These are phyloP conservation scores for Synanceia verrucosa DNA, from an alignment of 2,797 vertebrate species.

Conservation along the genomic window DNA sequence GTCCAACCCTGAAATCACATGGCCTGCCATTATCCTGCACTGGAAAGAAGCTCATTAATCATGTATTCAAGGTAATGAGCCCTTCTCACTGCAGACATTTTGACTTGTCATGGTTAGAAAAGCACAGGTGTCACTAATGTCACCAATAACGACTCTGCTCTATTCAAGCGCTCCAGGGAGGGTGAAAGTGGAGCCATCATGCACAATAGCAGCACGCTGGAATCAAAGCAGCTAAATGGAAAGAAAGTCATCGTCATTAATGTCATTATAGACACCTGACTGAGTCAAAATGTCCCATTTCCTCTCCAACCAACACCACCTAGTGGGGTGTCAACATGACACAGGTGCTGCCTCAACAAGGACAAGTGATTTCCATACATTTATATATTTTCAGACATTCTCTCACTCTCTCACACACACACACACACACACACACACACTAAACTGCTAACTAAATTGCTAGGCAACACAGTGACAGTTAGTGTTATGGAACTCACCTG, in stretches of 20 bases:
- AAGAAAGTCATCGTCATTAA: too few species aligned
- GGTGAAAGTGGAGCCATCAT: too few species aligned
- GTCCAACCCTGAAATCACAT: background rate
- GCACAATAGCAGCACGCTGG: too few species aligned
- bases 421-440: background rate
- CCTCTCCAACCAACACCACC: background rate
- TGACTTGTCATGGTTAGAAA: too few species aligned
- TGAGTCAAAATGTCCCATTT: too few species aligned
- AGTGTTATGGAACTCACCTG: background rate
- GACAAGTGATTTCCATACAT: background rate
- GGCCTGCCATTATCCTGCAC: background rate
- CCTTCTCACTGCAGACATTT: too few species aligned
- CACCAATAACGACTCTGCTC: too few species aligned
- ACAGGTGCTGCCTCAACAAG: background rate
- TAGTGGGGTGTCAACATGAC: background rate
- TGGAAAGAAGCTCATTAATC: background rate
- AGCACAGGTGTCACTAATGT: too few species aligned
- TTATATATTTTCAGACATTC: background rate
- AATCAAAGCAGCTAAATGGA: too few species aligned
- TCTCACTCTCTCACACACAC: background rate
- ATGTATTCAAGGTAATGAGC: background rate
- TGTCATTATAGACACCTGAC: too few species aligned
- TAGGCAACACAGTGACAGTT: background rate
- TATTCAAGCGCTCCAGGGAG: too few species aligned
- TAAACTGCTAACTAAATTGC: background rate